Conservation (phyloP, 2,888 invertebrate genomes). For the Eumacrocentrus americanus region DNA sequence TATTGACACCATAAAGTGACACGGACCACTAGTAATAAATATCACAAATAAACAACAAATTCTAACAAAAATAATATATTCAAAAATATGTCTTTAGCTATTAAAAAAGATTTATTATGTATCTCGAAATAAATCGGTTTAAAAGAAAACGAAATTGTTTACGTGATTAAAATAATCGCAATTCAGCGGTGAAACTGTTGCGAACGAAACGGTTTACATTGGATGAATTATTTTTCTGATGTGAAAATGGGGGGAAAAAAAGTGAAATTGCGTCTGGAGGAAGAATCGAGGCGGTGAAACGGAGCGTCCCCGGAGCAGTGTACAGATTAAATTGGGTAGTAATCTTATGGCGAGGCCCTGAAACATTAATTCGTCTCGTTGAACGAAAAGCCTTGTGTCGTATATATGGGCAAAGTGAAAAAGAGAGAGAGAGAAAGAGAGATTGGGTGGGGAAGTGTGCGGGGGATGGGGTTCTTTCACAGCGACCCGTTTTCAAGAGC, state of each 20-base stretch:
- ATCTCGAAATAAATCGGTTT: no score
- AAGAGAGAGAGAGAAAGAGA: no score
- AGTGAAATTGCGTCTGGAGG: neutral
- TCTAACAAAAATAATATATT: no score
- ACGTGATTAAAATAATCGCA: neutral
- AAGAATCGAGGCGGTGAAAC: slow-evolving; percentile 11
- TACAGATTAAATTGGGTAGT: slow-evolving; percentile 55
- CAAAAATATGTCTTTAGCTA: no score
- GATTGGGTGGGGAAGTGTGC: no score
- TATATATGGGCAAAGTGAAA: slow-evolving; percentile 18
- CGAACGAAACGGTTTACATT: neutral
- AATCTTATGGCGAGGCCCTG: slow-evolving; percentile 50
- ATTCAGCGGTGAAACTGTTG: neutral
- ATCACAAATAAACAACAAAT: no score
- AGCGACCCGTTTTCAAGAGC: slow-evolving; percentile 50
- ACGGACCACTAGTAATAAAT: no score
- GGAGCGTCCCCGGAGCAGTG: slow-evolving; percentile 25
- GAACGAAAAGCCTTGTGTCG: slow-evolving; percentile 25
- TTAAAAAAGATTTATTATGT: no score
- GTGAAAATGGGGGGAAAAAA: neutral
- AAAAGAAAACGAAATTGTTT: no score
- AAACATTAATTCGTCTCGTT: slow-evolving; percentile 56
- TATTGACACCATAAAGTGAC: no score
- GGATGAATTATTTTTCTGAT: neutral
- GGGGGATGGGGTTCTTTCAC: slow-evolving; percentile 43